These are phyloP conservation scores for Hypselothyrea guttata DNA, from an alignment of 2,888 invertebrate genomes.

Conservation along the genomic window DNA sequence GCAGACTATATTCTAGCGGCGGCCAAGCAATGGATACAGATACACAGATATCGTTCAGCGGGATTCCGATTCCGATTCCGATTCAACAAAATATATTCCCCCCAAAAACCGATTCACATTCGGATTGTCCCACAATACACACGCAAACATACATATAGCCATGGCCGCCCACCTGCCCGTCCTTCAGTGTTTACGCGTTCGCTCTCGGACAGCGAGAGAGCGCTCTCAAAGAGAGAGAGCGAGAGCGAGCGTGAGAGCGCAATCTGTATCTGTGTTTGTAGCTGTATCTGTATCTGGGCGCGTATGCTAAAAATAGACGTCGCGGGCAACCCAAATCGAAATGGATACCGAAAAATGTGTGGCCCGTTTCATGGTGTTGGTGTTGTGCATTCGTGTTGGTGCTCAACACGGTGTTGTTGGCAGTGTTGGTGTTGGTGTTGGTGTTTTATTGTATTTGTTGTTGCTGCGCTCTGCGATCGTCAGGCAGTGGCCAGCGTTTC, in stretches of 20 bases:
- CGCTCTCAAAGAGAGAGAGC: slow-evolving; percentile 14
- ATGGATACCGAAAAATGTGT: slow-evolving; percentile 79
- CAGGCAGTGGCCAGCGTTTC: slow-evolving; percentile 24
- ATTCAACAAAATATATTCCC: slow-evolving; percentile 19
- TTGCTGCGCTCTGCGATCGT: slow-evolving; percentile 25
- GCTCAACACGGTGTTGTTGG: slow-evolving; percentile 2
- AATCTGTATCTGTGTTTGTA: background rate
- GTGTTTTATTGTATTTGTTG: slow-evolving; percentile 4
- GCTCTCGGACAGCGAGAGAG: slow-evolving; percentile 19
- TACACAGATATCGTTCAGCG: slow-evolving; percentile 60
- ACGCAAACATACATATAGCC: slow-evolving; percentile 5
- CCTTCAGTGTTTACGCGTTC: slow-evolving; percentile 40
- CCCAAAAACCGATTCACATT: slow-evolving; percentile 55
- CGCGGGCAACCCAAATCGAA: slow-evolving; percentile 77
- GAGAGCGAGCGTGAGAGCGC: slow-evolving; percentile 2
- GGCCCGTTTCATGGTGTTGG: slow-evolving; percentile 29
- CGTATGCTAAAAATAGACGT: slow-evolving; percentile 80
- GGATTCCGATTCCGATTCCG: slow-evolving; percentile 42
- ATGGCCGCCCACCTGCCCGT: slow-evolving; percentile 67
- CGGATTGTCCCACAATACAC: slow-evolving; percentile 38
- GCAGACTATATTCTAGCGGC: slow-evolving; percentile 82
- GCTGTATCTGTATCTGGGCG: slow-evolving; percentile 80
- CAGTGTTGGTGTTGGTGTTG: background rate
- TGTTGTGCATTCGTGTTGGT: slow-evolving; percentile 7
- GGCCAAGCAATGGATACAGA: slow-evolving; percentile 77